A percentile compares a stretch with the other conserved stretches of the same genome.
These are phyloP conservation scores for Puffinus mauretanicus DNA, from an alignment of 2,113 vertebrate genomes.

Conservation along the genomic window DNA sequence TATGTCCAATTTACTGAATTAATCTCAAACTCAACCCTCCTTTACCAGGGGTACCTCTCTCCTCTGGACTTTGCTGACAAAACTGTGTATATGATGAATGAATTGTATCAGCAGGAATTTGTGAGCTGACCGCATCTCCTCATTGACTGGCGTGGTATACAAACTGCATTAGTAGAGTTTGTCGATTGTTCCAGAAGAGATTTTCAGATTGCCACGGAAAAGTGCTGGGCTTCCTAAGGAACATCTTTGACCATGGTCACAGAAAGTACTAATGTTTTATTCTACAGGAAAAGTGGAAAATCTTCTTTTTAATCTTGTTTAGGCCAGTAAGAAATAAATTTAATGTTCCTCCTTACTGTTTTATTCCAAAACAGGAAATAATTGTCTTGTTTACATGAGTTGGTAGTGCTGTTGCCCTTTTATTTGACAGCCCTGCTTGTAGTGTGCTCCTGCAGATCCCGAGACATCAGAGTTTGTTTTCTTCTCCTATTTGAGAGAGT, in stretches of 20 bases:
- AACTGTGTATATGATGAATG: neutral
- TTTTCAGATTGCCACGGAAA: neutral
- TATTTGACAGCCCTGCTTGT: neutral
- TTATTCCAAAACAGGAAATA: neutral
- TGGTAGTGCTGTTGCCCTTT: neutral
- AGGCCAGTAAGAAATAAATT: neutral
- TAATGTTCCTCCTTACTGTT: neutral
- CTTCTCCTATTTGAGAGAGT: neutral
- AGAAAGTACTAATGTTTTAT: neutral
- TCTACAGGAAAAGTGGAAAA: neutral
- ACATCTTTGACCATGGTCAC: neutral
- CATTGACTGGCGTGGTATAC: neutral
- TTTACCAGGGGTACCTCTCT: neutral
- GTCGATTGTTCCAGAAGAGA: neutral
- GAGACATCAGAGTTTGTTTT: neutral
- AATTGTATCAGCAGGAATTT: neutral
- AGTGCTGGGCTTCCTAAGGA: neutral
- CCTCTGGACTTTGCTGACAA: neutral
- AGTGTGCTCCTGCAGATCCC: neutral
- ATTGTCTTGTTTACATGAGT: neutral
- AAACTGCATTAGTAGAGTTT: neutral
- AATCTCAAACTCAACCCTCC: neutral
- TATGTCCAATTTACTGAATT: neutral
- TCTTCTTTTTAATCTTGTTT: neutral
- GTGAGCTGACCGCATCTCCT: neutral